Evolutionary conservation across 53 echinoderm and acorn worm genomes (phyloP).

Genomic region (Arbacia lixula): DNA sequence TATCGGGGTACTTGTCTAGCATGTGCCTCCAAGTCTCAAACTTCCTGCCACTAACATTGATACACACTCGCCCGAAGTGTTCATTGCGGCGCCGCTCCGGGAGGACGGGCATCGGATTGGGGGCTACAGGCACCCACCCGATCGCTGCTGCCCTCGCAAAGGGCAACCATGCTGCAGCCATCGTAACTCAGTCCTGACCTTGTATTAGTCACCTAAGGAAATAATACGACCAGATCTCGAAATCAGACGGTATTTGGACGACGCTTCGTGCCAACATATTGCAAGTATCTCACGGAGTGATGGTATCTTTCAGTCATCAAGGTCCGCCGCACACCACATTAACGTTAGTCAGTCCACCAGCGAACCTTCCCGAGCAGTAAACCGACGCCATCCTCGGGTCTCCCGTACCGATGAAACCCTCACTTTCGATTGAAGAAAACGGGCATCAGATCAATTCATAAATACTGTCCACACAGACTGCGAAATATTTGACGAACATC

Average conservation of each 20-base stretch:
- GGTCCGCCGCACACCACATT: slow-evolving; percentile 16
- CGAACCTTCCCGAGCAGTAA: slow-evolving; percentile 36
- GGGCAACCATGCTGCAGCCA: slow-evolving; percentile 99
- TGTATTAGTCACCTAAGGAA: slow-evolving; percentile 38
- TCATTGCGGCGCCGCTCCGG: slow-evolving; percentile 69
- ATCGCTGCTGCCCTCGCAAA: slow-evolving; percentile 98
- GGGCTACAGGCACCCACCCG: slow-evolving; percentile 97
- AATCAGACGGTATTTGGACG: background rate
- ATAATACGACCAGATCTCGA: background rate
- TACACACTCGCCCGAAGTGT: slow-evolving; percentile 74
- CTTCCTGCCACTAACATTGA: slow-evolving; percentile 93
- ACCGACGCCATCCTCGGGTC: slow-evolving; percentile 19
- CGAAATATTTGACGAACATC: background rate
- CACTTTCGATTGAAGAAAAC: background rate
- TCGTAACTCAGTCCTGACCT: slow-evolving; percentile 46
- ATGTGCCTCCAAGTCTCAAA: slow-evolving; percentile 97
- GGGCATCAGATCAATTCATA: background rate
- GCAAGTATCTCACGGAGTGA: slow-evolving; percentile 21
- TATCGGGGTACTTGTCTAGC: slow-evolving; percentile 98
- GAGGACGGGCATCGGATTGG: slow-evolving; percentile 86
- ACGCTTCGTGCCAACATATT: slow-evolving; percentile 29
- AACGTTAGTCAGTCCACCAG: no score
- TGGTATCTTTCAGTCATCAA: slow-evolving; percentile 5
- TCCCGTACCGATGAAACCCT: background rate
- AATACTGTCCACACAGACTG: background rate